Conservation (phyloP, 2,113 vertebrate species). For the Poicephalus gulielmi region DNA sequence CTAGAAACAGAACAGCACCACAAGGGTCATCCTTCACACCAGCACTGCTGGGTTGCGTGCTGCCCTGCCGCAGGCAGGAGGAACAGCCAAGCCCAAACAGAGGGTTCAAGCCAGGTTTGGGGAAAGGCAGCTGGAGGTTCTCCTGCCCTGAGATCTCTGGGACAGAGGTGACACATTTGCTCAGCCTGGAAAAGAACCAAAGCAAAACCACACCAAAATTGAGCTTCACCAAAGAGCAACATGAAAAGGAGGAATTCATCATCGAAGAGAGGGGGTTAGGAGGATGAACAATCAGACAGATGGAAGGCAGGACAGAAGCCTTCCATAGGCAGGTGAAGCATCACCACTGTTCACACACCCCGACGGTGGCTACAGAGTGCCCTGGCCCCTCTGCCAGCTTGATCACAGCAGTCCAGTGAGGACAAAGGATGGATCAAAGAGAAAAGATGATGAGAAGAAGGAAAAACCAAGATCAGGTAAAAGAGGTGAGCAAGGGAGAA, state of each 20-base stretch:
- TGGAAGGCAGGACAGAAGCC: background rate
- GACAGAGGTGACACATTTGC: accelerated
- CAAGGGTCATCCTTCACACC: background rate
- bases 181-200: background rate
- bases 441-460: background rate
- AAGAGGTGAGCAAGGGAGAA: background rate
- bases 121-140: background rate
- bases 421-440: background rate
- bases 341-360: accelerated
- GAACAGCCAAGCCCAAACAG: background rate
- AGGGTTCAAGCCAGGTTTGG: background rate
- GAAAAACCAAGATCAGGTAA: background rate
- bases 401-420: background rate
- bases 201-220: background rate
- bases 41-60: background rate
- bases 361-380: background rate
- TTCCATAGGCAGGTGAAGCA: background rate
- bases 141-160: background rate
- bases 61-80: background rate
- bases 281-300: background rate
- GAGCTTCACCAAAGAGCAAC: background rate
- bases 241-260: background rate
- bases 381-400: background rate
- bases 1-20: slow-evolving; percentile 53
- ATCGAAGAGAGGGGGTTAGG: background rate